Evolutionary conservation across 2,888 invertebrate species (phyloP), one percentile per base, ranked within the genome.

Genomic region (Lagria hirta): DNA sequence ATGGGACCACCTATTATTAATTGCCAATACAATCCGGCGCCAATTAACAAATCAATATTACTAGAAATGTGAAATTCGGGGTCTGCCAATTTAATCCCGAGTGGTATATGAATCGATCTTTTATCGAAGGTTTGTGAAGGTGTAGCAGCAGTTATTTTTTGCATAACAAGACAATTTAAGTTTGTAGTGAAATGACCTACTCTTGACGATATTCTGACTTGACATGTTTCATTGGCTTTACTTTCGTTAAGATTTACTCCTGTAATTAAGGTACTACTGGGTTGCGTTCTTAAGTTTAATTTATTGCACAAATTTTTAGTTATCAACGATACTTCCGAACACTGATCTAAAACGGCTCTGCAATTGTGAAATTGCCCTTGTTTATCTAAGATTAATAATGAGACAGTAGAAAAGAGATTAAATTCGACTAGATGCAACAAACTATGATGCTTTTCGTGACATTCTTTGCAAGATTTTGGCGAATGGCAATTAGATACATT

Each of bases 1-100:
- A 24, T 4, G 5, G 24, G 8, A 6, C 8, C 24, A 24, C 24
- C 24, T 6, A 8, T 24, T 6, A 24, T 7, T 7, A 10, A 6
- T 7, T 10, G 7, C 6, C 8, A 24, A 24, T 7, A 6, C 4
- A 7, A 8, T 7, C 4, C 4, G 5, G 24, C 24, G 5, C 24
- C 24, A 10, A 24, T 24, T 24, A 24, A 24, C 6, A 24, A 5
- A 8, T 24, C 24, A 24, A 24, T 10, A 8, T 10, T 5, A 4
- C 10, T 10, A 6, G 24, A 24, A 7, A 24, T 10, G 24, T 24
- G 5, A 10, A 24, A 24, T 7, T 8, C 8, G 4, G 24, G 24
- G 8, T 24, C 24, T 5, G 7, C 24, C 8, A 7, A 24, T 7
- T 4, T 24, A 24, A 24, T 7, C 4, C 8, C 8, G 7, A 8